phyloP scores from a whole-genome alignment of 1,140 invertebrate genomes.

The Vollenhovia emeryi region DNA sequence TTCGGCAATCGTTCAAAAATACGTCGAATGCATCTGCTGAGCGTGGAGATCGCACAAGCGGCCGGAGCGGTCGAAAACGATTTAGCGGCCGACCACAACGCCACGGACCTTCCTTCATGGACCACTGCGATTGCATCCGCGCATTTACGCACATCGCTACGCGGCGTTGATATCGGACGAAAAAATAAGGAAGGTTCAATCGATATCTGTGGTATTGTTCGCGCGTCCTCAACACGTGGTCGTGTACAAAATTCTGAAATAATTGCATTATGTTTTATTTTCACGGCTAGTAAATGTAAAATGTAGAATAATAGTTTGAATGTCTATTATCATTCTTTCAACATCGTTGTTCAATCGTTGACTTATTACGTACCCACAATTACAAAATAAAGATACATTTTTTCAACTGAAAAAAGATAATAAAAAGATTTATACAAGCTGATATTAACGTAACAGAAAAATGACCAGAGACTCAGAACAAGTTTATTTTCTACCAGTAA shows the following conservation, averaged over 20 bases:
- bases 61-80: conserved; percentile 63
- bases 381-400: not conserved
- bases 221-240: not conserved
- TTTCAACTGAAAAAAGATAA: not conserved
- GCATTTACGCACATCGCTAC: conserved; percentile 43
- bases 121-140: conserved; percentile 24
- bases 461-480: not conserved
- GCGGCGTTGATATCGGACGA: not conserved
- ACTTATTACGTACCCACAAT: not conserved
- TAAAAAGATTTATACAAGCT: not conserved
- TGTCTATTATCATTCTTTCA: not conserved
- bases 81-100: conserved; percentile 62
- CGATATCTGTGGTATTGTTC: not conserved
- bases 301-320: not conserved
- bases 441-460: not conserved
- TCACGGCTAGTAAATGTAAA: not conserved
- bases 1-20: conserved; percentile 16
- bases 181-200: conserved; percentile 19
- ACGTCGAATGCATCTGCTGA: conserved; percentile 51
- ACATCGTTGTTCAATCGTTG: not conserved
- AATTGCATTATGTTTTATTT: not conserved
- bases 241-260: not conserved
- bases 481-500: not conserved
- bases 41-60: conserved; percentile 37
- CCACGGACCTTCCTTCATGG: conserved; percentile 40